These are phyloP conservation scores for Idris sp. DNA, from an alignment of 1,140 invertebrate species.

Conservation along the genomic window DNA sequence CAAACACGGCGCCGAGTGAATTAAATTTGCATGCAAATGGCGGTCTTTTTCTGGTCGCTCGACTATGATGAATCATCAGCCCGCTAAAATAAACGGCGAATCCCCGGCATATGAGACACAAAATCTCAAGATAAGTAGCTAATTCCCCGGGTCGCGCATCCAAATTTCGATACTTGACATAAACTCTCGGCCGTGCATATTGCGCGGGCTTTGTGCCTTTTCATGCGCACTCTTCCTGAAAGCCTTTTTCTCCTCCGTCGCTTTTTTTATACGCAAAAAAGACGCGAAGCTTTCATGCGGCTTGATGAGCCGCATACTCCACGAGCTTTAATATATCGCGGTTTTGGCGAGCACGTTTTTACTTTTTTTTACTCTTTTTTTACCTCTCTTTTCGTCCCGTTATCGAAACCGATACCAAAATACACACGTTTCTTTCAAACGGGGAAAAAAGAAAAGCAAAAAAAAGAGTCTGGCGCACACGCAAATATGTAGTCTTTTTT, in stretches of 20 bases:
- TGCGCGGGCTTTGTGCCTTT: constrained; percentile 52
- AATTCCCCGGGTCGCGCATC: constrained; percentile 52
- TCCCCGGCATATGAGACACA: constrained; percentile 46
- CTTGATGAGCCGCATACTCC: constrained; percentile 52
- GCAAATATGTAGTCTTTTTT: constrained; percentile 41
- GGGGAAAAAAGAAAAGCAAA: constrained; percentile 20
- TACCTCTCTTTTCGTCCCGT: constrained; percentile 4
- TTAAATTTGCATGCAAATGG: constrained; percentile 26
- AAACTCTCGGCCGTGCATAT: constrained; percentile 49
- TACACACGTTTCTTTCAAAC: constrained; percentile 26
- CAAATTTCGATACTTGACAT: constrained; percentile 59
- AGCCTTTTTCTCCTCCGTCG: constrained; percentile 48
- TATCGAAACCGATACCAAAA: constrained; percentile 50
- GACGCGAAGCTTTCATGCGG: constrained; percentile 49
- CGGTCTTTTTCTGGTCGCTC: constrained; percentile 9
- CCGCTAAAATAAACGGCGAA: constrained; percentile 34
- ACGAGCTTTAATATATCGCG: constrained; percentile 62
- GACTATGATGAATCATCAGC: constrained; percentile 22
- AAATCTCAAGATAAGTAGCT: constrained; percentile 56
- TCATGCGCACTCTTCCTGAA: constrained; percentile 45
- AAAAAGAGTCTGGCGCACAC: constrained; percentile 1
- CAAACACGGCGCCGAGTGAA: constrained; percentile 7
- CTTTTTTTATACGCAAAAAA: constrained; percentile 55
- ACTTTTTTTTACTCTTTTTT: constrained; percentile 9
- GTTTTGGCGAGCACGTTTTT: constrained; percentile 33